Base-by-base conservation (phyloP, 2,888 invertebrate species). In the Drepanosiphum platanoidis region DNA sequence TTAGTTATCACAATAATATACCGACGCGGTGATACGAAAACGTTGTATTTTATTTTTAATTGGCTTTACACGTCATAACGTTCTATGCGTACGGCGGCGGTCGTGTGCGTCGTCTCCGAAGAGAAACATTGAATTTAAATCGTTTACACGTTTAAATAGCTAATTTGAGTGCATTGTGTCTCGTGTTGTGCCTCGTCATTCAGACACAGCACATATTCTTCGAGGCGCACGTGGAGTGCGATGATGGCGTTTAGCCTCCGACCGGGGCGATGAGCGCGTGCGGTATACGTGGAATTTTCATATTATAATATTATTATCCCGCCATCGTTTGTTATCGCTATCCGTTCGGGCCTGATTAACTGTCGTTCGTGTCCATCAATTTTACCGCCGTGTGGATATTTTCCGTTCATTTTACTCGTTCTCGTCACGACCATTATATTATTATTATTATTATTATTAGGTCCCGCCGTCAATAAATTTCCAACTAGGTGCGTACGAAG, bases 131-230 rank as follows among this genome's bases (percentile, higher is more conserved):
- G 84, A 77, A 77, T 77, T 46, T 36, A 77, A 66, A 84, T 36
- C 84, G 84, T 84, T 84, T 77, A 84, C 72, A 36, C 64, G 68
- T 77, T 58, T 39, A 77, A 77, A 68, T 58, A 70, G 84, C 75
- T 84, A 84, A 84, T 84, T 84, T 84, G 66, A 77, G 66, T 52
- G 46, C 58, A 84, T 84, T 84, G 84, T 84, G 34, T 75, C 46
- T 18, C 22, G 36, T 3, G n/a, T n/a, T 52, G 75, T 68, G 84
- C 84, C 58, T 27, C 22, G 84, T 84, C 84, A 77, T 84, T 39
- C 39, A 11, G 52, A 70, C 68, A 77, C 68, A 42, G 42, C 66
- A n/a, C 27, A 61, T 61, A 52, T 52, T 52, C 52, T 61, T 58
- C 71, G 34, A 80, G 46, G 52, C 15, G 39, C 70, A 68, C 68